Evolutionary conservation across 2,797 vertebrate species (phyloP).

Genomic region (Varecia variegata): DNA sequence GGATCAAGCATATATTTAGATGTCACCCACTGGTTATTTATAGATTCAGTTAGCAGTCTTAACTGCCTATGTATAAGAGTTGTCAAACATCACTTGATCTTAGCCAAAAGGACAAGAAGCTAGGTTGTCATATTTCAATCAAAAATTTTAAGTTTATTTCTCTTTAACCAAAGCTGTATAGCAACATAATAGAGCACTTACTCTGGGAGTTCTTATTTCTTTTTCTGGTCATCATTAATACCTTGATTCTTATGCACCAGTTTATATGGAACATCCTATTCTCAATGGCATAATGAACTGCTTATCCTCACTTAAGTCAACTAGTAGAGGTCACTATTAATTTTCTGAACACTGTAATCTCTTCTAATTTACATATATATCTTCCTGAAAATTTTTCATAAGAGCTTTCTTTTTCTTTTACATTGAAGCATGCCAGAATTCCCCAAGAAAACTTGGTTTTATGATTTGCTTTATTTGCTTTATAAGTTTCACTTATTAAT

Average conservation of each 20-base stretch:
- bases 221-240: neutral
- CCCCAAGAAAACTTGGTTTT: neutral
- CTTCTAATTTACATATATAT: neutral
- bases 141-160: neutral
- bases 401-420: neutral
- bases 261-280: neutral
- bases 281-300: neutral
- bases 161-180: neutral
- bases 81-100: neutral
- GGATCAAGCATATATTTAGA: neutral
- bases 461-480: conserved; percentile 28
- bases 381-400: neutral
- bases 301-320: neutral
- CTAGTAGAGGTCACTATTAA: neutral
- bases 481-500: conserved; percentile 51
- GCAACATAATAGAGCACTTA: neutral
- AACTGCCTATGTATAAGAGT: neutral
- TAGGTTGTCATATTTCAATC: neutral
- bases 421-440: neutral
- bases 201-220: neutral
- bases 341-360: neutral
- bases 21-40: neutral
- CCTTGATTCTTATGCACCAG: neutral
- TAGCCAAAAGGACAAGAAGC: neutral
- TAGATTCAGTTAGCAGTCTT: neutral